phyloP scores from a whole-genome alignment of 2,797 vertebrate species.

The Carapus acus region DNA sequence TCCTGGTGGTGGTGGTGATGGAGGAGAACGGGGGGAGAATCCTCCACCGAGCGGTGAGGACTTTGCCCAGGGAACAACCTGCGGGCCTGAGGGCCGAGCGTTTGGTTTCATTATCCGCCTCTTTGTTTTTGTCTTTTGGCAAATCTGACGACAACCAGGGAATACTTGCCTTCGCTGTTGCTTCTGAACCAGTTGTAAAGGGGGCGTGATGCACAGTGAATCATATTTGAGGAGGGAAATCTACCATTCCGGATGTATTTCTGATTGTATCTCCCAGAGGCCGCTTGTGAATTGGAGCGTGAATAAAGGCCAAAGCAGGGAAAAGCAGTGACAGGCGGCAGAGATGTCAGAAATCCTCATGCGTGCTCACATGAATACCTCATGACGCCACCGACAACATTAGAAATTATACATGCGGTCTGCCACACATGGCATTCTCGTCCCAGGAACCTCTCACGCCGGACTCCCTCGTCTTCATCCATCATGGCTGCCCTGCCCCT shows the following conservation, averaged over 20 bases:
- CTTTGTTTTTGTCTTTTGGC: neutral
- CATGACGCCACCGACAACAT: neutral
- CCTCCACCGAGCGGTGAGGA: conserved; percentile 19
- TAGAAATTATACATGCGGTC: neutral
- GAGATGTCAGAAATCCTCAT: neutral
- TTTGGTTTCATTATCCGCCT: conserved; percentile 4
- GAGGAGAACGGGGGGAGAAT: conserved; percentile 5
- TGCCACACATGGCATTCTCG: neutral
- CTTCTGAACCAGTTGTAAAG: neutral
- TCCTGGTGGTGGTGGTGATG: no score
- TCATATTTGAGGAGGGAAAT: conserved; percentile 23
- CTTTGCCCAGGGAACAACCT: conserved; percentile 13
- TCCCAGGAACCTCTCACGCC: no score
- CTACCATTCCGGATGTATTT: conserved; percentile 32
- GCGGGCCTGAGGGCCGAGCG: neutral
- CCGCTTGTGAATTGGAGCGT: conserved; percentile 56
- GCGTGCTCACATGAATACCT: neutral
- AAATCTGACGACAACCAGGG: neutral
- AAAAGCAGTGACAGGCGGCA: conserved; percentile 23
- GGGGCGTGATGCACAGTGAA: conserved; percentile 12
- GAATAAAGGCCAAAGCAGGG: conserved; percentile 42
- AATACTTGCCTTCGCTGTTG: conserved; percentile 15
- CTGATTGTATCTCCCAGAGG: conserved; percentile 34
- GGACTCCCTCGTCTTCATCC: neutral
- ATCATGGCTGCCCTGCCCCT: conserved; percentile 3